Conservation (phyloP, 2,888 invertebrate genomes). For the Polydrusus cervinus region DNA sequence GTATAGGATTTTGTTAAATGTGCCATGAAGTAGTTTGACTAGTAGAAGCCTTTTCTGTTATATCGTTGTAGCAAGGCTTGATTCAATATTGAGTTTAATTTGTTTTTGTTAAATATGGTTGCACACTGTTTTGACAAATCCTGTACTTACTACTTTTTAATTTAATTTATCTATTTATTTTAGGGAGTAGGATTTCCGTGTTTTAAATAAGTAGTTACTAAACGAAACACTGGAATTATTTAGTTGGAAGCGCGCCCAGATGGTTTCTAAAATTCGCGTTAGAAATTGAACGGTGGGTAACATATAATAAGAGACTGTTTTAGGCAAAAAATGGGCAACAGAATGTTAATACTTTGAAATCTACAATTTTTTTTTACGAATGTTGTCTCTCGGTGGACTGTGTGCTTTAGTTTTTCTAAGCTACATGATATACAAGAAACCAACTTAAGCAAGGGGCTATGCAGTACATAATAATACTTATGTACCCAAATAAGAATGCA, state of each 20-base stretch:
- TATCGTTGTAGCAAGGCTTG: conserved; percentile 33
- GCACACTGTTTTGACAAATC: conserved; percentile 33
- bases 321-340: conserved; percentile 30
- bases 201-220: conserved; percentile 27
- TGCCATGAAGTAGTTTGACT: conserved; percentile 34
- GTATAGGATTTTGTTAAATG: conserved; percentile 34
- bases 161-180: conserved; percentile 38
- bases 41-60: conserved; percentile 29
- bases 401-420: conserved; percentile 36
- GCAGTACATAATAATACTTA: conserved; percentile 1
- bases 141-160: conserved; percentile 43
- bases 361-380: conserved; percentile 35
- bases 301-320: conserved; percentile 43
- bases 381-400: conserved; percentile 34
- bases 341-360: conserved; percentile 22
- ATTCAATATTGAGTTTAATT: conserved; percentile 7
- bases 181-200: neutral
- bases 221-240: conserved; percentile 33
- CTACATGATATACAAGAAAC: conserved; percentile 15
- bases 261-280: conserved; percentile 7
- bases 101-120: conserved; percentile 5
- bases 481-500: conserved; percentile 5
- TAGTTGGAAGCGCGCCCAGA: conserved; percentile 22
- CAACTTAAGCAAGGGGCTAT: conserved; percentile 22
- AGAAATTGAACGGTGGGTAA: conserved; percentile 11